These are phyloP conservation scores for Hydrozoanthus tunicans DNA, from an alignment of 64 coral and sea anemone species.

Conservation along the genomic window DNA sequence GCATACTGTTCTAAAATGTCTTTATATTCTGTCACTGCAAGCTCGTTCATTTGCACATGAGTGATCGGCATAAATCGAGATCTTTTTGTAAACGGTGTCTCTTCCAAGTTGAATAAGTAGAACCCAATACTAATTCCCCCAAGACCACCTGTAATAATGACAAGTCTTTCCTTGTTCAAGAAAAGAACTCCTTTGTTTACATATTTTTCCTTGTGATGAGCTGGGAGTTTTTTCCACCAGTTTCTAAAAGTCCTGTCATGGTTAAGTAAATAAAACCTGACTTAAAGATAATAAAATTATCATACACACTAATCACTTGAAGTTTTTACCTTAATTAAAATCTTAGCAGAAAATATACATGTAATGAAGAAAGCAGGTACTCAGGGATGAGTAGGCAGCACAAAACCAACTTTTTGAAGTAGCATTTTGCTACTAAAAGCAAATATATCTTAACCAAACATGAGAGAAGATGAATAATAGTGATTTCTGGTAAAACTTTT, in stretches of 20 bases:
- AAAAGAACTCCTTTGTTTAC: constrained; percentile 41
- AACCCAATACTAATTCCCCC: constrained; percentile 69
- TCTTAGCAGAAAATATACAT: too few relatives aligned
- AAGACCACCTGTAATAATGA: constrained; percentile 65
- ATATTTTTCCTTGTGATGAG: constrained; percentile 64
- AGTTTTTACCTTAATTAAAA: too few relatives aligned
- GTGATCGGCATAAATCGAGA: constrained; percentile 84
- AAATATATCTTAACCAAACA: too few relatives aligned
- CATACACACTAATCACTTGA: too few relatives aligned
- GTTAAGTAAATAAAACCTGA: neutral
- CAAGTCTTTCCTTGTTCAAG: constrained; percentile 71
- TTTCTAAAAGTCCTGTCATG: constrained; percentile 70
- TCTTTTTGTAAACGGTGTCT: constrained; percentile 87
- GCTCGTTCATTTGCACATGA: constrained; percentile 81
- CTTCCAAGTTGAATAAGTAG: constrained; percentile 93
- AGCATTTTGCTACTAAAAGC: too few relatives aligned
- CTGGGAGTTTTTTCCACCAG: constrained; percentile 85
- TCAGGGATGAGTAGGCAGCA: too few relatives aligned
- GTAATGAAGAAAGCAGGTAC: too few relatives aligned
- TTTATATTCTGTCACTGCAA: constrained; percentile 73
- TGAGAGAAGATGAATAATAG: too few relatives aligned
- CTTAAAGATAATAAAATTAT: neutral
- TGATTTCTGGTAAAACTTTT: too few relatives aligned
- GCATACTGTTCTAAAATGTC: constrained; percentile 82
- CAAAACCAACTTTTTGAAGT: too few relatives aligned